Evolutionary conservation across 2,888 invertebrate genomes (phyloP), one percentile per base, ranked within the genome.

Genomic region (Leptinotarsa juncta): DNA sequence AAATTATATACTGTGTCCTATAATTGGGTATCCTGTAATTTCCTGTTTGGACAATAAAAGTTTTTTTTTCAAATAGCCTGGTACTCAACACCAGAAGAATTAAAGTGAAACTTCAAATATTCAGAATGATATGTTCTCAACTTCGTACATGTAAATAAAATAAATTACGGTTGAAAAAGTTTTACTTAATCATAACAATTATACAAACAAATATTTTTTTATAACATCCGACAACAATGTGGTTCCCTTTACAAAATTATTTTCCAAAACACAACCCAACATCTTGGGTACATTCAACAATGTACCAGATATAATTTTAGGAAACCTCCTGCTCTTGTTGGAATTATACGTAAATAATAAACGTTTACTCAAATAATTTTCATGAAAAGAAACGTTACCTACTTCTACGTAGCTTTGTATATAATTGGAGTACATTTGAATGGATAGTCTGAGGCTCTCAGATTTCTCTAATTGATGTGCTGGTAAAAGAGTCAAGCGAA

Each of bases 351-450:
- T 92, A 78, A 95, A 93, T 82, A 94, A 88, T 65, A 97, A 88
- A 74, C 96, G 90, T 86, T 95, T 95, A 81, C 95, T 94, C 48
- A 96, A 90, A 84, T 92, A 96, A 82, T 93, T 91, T 14, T 92
- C 92, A 82, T 92, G 93, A 65, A 93, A 84, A 23, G 95, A 94
- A 55, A 96, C 84, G 86, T 93, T 90, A 0, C 94, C 96, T 57
- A 96, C 91, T 88, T 94, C 93, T 16, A 95, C 85, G 83, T 94
- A 95, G 15, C 88, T 86, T 51, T 91, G 86, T 16, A 90, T 85
- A 78, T 91, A 89, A 14, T 90, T 90, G 1, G 95, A 95, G 90
- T 91, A 96, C 89, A 96, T 91, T 88, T 96, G 93, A 79, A 96
- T 90, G 3, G 91, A 90, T 1, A 93, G 88, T 77, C 93, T 90